Evolutionary conservation across 2,888 invertebrate genomes (phyloP), one percentile per base, ranked within the genome.

Genomic region (Panopea generosa): DNA sequence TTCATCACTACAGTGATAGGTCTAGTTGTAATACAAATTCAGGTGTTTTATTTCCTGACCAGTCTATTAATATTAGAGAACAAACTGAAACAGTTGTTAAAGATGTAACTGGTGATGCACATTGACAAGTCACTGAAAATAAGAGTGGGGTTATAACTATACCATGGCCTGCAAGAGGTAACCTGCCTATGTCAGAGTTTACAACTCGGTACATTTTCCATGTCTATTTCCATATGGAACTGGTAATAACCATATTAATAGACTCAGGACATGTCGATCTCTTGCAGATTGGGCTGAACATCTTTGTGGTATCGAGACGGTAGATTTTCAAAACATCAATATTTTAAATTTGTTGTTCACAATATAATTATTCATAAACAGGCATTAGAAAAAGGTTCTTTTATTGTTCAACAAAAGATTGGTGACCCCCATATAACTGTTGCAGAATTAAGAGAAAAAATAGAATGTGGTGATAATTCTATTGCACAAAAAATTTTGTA

Each of bases 281-380:
- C 33, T 33, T 33, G 4, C 33, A 4, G 33, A 45, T 16, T 45
- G 45, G 45, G 45, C 45, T 9, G 45, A 45, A 45, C 45, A 45
- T 45, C 83, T 81, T 6, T 83, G 3, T 81, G 74, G 80, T 77
- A 77, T 62, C 38, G 61, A 43, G 81, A 79, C 53, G 53, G 71
- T 6, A 52, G 77, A 22, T 83, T 81, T 81, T 72, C 76, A 20
- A 20, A 29, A 27, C 73, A 83, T 18, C 67, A 56, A 11, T 83
- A 76, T 29, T 83, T 81, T 52, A 81, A 83, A 59, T 81, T 83
- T 62, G 47, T 83, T 29, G 78, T 70, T 3, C 82, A 72, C 53
- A 83, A 83, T 49, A 82, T 81, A 20, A 82, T 84, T n/a, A 74
- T 66, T 53, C 47, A 74, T 45, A 82, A 84, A 70, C 59, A 63